Conservation (phyloP, 2,797 vertebrate species). For the Phalanger gymnotis region DNA sequence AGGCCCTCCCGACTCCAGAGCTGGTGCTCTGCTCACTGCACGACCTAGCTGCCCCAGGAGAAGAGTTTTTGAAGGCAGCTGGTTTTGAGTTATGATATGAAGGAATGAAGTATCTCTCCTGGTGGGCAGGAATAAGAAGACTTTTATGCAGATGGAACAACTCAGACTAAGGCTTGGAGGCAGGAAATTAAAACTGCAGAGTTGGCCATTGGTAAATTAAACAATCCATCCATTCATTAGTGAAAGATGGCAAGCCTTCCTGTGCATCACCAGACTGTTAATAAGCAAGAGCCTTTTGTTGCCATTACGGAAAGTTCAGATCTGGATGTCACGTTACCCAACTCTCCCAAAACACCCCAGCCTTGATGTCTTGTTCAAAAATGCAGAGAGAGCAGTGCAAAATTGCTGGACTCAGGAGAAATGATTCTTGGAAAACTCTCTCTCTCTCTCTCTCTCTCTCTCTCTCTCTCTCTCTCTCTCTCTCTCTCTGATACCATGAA, state of each 20-base stretch:
- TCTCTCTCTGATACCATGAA: no score
- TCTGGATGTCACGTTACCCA: constrained; percentile 44
- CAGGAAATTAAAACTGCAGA: constrained; percentile 48
- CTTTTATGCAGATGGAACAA: constrained; percentile 37
- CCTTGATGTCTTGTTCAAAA: constrained; percentile 39
- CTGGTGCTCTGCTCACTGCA: no score
- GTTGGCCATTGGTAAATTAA: constrained; percentile 71
- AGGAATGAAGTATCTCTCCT: constrained; percentile 19
- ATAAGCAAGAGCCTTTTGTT: constrained; percentile 61
- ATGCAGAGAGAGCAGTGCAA: background rate
- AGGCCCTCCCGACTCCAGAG: no score
- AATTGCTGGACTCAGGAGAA: background rate
- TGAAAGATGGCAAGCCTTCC: constrained; percentile 54
- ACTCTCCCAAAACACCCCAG: background rate
- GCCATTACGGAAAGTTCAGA: constrained; percentile 32
- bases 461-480: background rate
- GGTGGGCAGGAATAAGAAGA: constrained; percentile 36
- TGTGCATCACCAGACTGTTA: constrained; percentile 55
- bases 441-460: background rate
- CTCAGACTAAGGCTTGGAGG: constrained; percentile 50
- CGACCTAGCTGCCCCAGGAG: no score
- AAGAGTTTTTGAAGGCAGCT: constrained; percentile 41
- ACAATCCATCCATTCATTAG: constrained; percentile 67
- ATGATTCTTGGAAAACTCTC: constrained; percentile 10
- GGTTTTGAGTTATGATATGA: constrained; percentile 18